These are phyloP conservation scores for Chloromyia formosa DNA, from an alignment of 2,888 invertebrate species.

Conservation along the genomic window DNA sequence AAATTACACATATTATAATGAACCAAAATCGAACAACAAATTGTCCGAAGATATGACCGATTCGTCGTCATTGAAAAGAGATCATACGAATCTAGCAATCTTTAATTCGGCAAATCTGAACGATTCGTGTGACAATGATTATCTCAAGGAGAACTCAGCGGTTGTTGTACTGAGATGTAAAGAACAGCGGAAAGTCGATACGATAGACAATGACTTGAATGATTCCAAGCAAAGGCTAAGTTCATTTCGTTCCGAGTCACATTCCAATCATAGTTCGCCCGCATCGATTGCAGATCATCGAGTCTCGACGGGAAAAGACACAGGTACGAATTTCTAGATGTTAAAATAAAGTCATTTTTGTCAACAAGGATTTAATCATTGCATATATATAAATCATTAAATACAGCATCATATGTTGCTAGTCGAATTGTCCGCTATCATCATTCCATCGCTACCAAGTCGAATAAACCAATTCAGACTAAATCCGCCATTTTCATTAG, in stretches of 20 bases:
- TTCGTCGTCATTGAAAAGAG: neutral
- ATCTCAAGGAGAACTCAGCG: constrained; percentile 62
- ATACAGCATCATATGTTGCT: neutral
- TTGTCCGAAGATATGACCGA: neutral
- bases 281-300: neutral
- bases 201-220: constrained; percentile 29
- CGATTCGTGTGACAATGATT: constrained; percentile 61
- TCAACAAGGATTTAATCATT: neutral
- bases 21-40: constrained; percentile 24
- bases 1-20: neutral
- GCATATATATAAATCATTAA: constrained; percentile 8
- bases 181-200: constrained; percentile 52
- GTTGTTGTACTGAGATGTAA: constrained; percentile 63
- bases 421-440: neutral
- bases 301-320: neutral
- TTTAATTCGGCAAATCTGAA: constrained; percentile 57
- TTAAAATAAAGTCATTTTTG: too few species aligned
- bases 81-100: constrained; percentile 4
- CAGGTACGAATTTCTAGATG: constrained; percentile 15
- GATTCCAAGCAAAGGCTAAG: constrained; percentile 62
- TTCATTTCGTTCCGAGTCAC: constrained; percentile 62
- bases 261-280: neutral
- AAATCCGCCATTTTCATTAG: constrained; percentile 64
- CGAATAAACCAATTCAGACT: constrained; percentile 50
- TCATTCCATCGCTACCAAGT: constrained; percentile 43